Evolutionary conservation across 2,888 invertebrate species (phyloP), one percentile per base, ranked within the genome.

Genomic region (Pterostichus madidus): DNA sequence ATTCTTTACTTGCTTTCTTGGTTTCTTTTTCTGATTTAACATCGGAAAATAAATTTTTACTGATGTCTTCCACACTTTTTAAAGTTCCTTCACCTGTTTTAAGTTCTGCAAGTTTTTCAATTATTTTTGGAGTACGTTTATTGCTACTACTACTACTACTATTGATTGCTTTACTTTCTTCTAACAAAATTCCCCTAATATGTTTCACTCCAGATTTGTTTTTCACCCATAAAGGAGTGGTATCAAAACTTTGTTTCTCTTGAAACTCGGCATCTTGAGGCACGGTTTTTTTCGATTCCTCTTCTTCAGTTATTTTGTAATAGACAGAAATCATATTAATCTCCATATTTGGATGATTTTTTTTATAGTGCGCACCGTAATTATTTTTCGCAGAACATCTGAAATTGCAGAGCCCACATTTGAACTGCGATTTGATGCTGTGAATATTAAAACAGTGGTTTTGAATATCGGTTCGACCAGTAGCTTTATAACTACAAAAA

Each of bases 381-480:
- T 91, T 91, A 6, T 92, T 91, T 32, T 92, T 89, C 1, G 92
- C 91, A 0, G 93, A 89, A 0, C 90, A 90, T 35, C 91, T 91
- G 85, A 92, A 95, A 0, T 91, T 87, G 85, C 96, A 97, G 84
- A 94, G 90, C 0, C 91, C 92, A 86, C 96, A 96, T 86, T 94
- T 94, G 88, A 91, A 96, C 85, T 95, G 95, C 86, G 92, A 91
- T 83, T 93, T 93, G 1, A 94, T 92, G 39, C 92, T 91, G 87
- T 97, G 96, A 6, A 88, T 86, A 44, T 89, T 90, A 0, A 89
- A 87, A 44, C 93, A 93, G 86, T 96, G 96, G 0, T 90, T 90
- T 0, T 91, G 89, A 44, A 95, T 92, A 64, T 93, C 93, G 0
- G 91, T 91, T 31, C 93, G 92, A 0, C 93, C 92, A 84, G 91